Evolutionary conservation across 1,140 invertebrate species (phyloP).

Genomic region (Micrasema longulum): DNA sequence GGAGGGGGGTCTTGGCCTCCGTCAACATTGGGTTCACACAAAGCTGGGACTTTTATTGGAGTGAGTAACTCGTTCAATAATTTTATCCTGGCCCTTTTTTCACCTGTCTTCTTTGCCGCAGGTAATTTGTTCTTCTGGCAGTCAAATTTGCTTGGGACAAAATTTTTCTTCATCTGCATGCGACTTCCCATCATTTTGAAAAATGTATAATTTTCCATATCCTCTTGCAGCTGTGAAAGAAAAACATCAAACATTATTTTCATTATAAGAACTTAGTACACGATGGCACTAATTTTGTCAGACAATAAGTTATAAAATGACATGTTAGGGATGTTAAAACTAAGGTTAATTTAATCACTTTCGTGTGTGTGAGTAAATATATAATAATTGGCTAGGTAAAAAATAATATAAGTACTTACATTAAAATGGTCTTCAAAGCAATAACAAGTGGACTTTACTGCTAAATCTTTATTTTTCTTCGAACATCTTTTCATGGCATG

Average conservation of each 20-base stretch:
- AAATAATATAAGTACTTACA: neutral
- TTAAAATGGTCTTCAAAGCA: conserved; percentile 2
- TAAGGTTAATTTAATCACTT: too few relatives aligned
- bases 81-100: too few relatives aligned
- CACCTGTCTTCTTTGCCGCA: too few relatives aligned
- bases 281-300: neutral
- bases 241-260: neutral
- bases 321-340: neutral
- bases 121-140: neutral
- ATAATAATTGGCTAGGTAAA: neutral
- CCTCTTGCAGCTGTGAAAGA: conserved; percentile 1
- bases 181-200: neutral
- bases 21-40: too few relatives aligned
- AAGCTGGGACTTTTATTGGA: too few relatives aligned
- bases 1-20: too few relatives aligned
- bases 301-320: neutral
- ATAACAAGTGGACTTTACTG: neutral
- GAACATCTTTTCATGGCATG: neutral
- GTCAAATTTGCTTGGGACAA: neutral
- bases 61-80: too few relatives aligned
- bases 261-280: neutral
- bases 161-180: neutral
- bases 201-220: neutral
- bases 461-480: neutral
- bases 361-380: too few relatives aligned